Base-by-base conservation (phyloP, 2,113 vertebrate genomes). In the Etheostoma cragini region DNA sequence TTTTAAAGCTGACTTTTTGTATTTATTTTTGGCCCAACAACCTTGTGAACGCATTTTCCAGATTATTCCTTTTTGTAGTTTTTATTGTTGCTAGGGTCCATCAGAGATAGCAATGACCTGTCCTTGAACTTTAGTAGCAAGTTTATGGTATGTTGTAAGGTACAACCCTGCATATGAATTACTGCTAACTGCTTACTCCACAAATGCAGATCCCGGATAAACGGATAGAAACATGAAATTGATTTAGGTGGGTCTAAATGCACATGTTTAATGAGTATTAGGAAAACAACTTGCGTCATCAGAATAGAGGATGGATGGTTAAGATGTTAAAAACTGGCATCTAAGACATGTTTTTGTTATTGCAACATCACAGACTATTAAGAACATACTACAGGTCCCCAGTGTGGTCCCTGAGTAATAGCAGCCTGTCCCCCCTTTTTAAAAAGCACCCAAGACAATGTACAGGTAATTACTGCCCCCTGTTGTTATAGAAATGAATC, bases 111-210 rank as follows among this genome's bases (percentile, higher is more conserved):
- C 68, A 47, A 1, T 60, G 70, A 85, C 79, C 82, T 8, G 50
- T 49, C 52, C 65, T 60, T 73, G 53, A 85, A 58, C 81, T 65
- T 17, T 8, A 68, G 50, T 35, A 38, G 47, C 30, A 68, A 35
- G 60, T 81, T 84, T 46, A 62, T 49, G 19, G 10, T n/a, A 54
- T 78, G 63, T 66, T 46, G 70, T 47, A 58, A 82, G 49, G 42
- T 74, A 30, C 80, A 85, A 75, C 64, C 67, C 78, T 76, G 26
- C 7, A 69, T 62, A 70, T 81, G 78, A 80, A 67, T 69, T 68
- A 54, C 30, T 5, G 30, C 24, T 57, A 76, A 76, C 65, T 15
- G 14, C 83, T 80, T 89, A 76, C 35, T 77, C 15, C 64, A 35
- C 49, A 30, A 71, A 79, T 42, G 46, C 77, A 70, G 76, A 81